A percentile compares a stretch with the other conserved stretches of the same genome.
Conservation (phyloP, 1,140 invertebrate genomes). For the Adelges cooleyi region DNA sequence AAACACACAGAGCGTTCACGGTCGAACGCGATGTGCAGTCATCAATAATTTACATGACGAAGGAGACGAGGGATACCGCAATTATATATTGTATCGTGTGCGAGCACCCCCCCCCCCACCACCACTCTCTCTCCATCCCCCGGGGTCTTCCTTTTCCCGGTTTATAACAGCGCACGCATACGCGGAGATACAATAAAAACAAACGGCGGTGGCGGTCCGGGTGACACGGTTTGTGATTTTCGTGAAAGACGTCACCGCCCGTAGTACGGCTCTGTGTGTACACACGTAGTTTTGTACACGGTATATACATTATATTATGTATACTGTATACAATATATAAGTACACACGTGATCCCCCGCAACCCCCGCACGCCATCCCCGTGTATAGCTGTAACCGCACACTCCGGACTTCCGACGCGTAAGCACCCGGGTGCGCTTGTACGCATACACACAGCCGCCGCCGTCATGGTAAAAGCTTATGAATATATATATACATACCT, state of each 20-base stretch:
- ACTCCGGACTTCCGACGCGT: slow-evolving; percentile 15
- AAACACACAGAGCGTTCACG: not conserved
- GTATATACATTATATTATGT: no score
- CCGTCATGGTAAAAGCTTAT: not conserved
- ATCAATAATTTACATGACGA: slow-evolving; percentile 13
- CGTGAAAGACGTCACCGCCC: slow-evolving; percentile 6
- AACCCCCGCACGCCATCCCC: no score
- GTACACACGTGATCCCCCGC: no score
- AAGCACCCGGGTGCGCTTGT: not conserved
- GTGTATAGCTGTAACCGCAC: not conserved
- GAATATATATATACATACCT: no score
- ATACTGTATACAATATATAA: no score
- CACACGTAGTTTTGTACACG: no score
- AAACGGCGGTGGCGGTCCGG: slow-evolving; percentile 6
- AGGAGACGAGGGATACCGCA: not conserved
- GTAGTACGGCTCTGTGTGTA: not conserved
- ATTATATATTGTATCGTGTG: not conserved
- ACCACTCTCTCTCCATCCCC: no score
- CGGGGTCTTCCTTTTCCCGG: not conserved
- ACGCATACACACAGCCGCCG: not conserved
- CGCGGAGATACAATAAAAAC: not conserved
- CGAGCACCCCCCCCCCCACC: not conserved
- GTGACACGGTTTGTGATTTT: slow-evolving; percentile 26
- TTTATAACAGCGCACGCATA: not conserved
- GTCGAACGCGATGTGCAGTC: slow-evolving; percentile 21